phyloP scores from a whole-genome alignment of 1,140 invertebrate genomes.

The Spodoptera litura region DNA sequence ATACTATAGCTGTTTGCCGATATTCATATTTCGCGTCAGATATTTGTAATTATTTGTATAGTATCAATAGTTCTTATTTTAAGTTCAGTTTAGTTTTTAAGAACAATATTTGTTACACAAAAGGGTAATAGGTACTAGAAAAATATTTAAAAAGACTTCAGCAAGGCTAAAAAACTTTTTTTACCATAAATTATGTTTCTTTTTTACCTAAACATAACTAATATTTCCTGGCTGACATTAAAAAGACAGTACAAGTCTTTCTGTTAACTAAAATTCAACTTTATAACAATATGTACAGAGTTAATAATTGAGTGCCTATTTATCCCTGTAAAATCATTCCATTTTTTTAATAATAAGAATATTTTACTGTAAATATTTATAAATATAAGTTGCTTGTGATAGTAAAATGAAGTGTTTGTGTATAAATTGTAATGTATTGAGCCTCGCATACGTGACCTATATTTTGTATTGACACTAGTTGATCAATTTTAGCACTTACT shows the following conservation, averaged over 20 bases:
- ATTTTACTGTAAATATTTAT: constrained; percentile 6
- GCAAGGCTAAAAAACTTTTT: not conserved
- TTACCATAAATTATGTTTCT: not conserved
- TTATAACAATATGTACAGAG: not conserved
- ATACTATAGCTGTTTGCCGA: no score
- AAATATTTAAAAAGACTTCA: no score
- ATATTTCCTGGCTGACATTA: no score
- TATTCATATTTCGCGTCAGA: not conserved
- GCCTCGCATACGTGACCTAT: constrained; percentile 1
- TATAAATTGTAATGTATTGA: not conserved
- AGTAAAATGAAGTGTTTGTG: not conserved
- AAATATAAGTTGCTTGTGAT: constrained; percentile 2
- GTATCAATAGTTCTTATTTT: not conserved
- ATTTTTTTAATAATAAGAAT: not conserved
- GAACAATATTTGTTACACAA: not conserved
- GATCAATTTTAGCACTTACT: no score
- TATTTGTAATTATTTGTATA: not conserved
- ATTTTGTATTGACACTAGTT: no score
- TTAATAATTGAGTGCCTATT: not conserved
- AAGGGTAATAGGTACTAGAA: no score
- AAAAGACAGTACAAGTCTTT: no score
- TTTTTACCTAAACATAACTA: not conserved
- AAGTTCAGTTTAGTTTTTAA: constrained; percentile 7
- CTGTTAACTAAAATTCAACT: not conserved
- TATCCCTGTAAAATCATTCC: not conserved